Evolutionary conservation across 2,113 vertebrate genomes (phyloP).

Genomic region (Otis tarda): DNA sequence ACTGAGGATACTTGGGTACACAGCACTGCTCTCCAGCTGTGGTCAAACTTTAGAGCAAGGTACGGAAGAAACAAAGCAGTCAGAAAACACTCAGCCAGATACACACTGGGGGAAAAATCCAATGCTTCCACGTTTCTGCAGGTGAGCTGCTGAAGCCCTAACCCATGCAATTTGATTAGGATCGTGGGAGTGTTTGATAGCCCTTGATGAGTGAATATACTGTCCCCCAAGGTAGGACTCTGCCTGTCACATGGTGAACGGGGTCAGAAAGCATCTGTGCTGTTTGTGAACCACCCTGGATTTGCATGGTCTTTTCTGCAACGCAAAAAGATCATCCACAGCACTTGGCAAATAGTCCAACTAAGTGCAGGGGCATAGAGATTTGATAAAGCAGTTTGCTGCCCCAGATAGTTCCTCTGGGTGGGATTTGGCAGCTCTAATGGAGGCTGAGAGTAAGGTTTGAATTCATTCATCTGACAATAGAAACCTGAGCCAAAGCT

Average conservation of each 20-base stretch:
- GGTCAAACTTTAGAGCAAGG: background rate
- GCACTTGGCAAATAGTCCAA: background rate
- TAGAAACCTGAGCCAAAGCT: slow-evolving; percentile 68
- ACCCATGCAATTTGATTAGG: background rate
- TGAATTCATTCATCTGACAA: slow-evolving; percentile 67
- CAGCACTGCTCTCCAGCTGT: background rate
- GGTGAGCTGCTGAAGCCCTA: background rate
- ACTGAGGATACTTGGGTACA: too few species aligned
- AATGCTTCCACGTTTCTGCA: background rate
- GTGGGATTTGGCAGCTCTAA: slow-evolving; percentile 60
- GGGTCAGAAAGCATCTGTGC: background rate
- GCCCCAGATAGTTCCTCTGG: slow-evolving; percentile 54
- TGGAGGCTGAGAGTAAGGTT: slow-evolving; percentile 35
- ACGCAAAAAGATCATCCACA: background rate
- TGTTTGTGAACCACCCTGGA: background rate
- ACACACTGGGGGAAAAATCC: background rate
- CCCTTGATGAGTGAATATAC: background rate
- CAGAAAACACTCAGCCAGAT: background rate
- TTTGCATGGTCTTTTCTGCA: background rate
- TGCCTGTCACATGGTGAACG: background rate
- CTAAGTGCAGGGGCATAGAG: slow-evolving; percentile 23
- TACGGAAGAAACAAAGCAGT: background rate
- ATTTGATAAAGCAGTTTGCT: slow-evolving; percentile 52
- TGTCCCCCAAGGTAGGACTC: background rate
- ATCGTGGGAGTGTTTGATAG: background rate